phyloP scores from a whole-genome alignment of 2,888 invertebrate genomes.

The Rutpela maculata region DNA sequence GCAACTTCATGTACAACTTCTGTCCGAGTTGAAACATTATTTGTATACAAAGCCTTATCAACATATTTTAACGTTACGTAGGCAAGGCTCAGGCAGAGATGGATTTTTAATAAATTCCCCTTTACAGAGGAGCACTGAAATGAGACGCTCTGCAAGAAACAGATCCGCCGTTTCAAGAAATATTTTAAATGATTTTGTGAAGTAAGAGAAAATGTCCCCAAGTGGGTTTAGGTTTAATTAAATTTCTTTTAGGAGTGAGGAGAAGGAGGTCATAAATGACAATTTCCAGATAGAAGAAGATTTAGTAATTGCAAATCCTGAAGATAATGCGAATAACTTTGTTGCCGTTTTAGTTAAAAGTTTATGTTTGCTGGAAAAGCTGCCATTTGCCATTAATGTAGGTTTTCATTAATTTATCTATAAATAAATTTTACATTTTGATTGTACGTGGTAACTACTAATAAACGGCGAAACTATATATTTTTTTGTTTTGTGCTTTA shows the following conservation, averaged over 20 bases:
- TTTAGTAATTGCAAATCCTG: conserved; percentile 77
- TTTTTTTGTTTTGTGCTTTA: conserved; percentile 68
- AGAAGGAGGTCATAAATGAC: conserved; percentile 60
- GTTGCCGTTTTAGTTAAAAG: conserved; percentile 91
- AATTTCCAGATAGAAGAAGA: conserved; percentile 77
- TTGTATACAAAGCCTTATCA: conserved; percentile 78
- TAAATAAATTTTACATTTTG: too few relatives aligned
- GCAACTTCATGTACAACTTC: conserved; percentile 81
- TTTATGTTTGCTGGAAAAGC: conserved; percentile 86
- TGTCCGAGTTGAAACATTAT: conserved; percentile 84
- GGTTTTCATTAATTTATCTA: conserved; percentile 55
- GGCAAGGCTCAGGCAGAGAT: conserved; percentile 79
- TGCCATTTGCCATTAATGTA: conserved; percentile 91
- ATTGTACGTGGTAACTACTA: conserved; percentile 2
- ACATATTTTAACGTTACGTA: conserved; percentile 74
- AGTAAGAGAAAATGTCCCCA: conserved; percentile 46
- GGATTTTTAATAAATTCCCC: conserved; percentile 73
- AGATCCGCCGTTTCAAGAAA: conserved; percentile 76
- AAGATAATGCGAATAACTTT: conserved; percentile 81
- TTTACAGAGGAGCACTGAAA: conserved; percentile 78
- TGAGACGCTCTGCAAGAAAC: conserved; percentile 77
- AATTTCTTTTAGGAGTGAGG: conserved; percentile 57
- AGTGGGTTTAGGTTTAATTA: background rate
- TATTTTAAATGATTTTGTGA: conserved; percentile 72
- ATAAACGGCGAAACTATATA: background rate